Conservation (phyloP, 2,113 vertebrate species). For the Bos javanicus region DNA sequence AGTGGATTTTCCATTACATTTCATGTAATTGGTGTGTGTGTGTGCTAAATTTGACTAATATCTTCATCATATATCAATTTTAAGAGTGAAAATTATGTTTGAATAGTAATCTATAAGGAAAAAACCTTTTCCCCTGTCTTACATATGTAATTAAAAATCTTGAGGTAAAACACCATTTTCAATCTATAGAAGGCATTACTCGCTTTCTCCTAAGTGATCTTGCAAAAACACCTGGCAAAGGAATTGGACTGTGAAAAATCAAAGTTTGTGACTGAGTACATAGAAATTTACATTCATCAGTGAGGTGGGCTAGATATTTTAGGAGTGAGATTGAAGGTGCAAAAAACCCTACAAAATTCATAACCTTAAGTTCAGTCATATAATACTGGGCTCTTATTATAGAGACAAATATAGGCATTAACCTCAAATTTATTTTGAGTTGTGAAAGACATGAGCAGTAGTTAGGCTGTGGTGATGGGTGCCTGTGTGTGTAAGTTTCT, state of each 20-base stretch:
- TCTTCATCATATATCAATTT: background rate
- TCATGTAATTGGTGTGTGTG: background rate
- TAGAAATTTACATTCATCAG: background rate
- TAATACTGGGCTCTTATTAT: background rate
- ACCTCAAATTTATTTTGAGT: background rate
- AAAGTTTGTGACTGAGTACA: background rate
- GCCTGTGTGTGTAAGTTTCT: background rate
- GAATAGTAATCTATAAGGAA: background rate
- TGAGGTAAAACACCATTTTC: background rate
- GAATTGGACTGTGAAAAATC: slow-evolving; percentile 16
- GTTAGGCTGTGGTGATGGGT: background rate
- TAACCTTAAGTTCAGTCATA: background rate
- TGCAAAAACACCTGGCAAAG: background rate
- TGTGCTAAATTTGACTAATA: background rate
- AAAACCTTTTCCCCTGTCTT: background rate
- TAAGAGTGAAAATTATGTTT: background rate
- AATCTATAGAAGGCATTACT: background rate
- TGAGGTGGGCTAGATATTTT: background rate
- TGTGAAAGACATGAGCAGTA: background rate
- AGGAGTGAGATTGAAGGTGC: background rate
- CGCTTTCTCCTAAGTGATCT: background rate
- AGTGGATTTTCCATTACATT: background rate
- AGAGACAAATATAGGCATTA: background rate
- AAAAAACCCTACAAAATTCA: background rate
- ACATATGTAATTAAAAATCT: background rate